phyloP scores from a whole-genome alignment of 2,888 invertebrate genomes.

The Coremacera marginata region DNA sequence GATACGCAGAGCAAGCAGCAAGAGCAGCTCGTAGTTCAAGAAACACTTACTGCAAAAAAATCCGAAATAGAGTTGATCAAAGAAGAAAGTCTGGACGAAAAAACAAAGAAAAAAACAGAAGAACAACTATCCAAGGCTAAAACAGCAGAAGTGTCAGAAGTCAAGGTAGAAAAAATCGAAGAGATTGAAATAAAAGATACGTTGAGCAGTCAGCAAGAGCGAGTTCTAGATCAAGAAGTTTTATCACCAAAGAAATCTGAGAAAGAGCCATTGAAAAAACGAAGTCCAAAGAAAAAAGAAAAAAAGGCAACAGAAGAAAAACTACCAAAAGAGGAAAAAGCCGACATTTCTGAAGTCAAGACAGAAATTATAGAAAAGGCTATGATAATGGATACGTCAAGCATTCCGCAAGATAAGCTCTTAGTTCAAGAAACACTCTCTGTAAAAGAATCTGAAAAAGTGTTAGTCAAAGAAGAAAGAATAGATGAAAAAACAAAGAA shows the following conservation, averaged over 20 bases:
- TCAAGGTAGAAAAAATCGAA: neutral
- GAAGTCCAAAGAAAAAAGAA: conserved; percentile 28
- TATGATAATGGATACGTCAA: conserved; percentile 42
- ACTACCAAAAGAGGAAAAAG: neutral
- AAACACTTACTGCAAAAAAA: neutral
- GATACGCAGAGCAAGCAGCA: neutral
- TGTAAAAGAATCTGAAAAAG: neutral
- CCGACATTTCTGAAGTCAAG: conserved; percentile 34
- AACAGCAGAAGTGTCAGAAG: conserved; percentile 40
- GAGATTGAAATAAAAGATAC: neutral
- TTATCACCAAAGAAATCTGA: neutral
- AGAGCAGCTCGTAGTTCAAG: neutral
- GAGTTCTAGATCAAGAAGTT: neutral
- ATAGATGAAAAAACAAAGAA: conserved; percentile 9
- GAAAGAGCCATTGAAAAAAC: conserved; percentile 19
- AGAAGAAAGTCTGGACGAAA: neutral
- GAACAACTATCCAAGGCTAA: conserved; percentile 37
- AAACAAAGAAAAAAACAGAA: neutral
- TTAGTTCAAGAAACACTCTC: conserved; percentile 22
- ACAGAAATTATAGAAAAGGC: conserved; percentile 37
- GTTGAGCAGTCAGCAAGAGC: neutral
- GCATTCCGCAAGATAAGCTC: conserved; percentile 10
- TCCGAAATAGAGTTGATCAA: neutral
- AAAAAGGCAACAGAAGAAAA: neutral
- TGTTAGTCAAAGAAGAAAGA: conserved; percentile 14